phyloP scores from a whole-genome alignment of 1,140 invertebrate species.

The Gryon sp. region DNA sequence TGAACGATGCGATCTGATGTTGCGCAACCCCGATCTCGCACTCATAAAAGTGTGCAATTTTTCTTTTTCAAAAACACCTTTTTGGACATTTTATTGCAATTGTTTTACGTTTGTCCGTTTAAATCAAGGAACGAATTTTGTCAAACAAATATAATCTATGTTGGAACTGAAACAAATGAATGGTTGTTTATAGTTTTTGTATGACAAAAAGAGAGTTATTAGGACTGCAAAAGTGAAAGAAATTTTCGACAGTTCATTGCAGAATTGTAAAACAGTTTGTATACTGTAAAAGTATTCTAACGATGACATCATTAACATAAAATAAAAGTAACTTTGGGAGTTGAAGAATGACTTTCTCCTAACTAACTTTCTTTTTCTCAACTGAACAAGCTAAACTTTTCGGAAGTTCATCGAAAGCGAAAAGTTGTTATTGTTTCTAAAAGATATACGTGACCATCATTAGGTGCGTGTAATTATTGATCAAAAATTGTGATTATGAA shows the following conservation, averaged over 20 bases:
- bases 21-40: conserved; percentile 51
- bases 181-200: too few species aligned
- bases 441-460: conserved; percentile 32
- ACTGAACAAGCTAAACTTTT: conserved; percentile 57
- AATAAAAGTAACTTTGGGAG: conserved; percentile 41
- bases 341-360: conserved; percentile 64
- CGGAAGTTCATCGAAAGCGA: conserved; percentile 62
- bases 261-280: too few species aligned
- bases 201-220: too few species aligned
- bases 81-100: too few species aligned
- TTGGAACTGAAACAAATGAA: neutral
- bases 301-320: conserved; percentile 17
- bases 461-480: too few species aligned
- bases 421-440: conserved; percentile 61
- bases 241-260: too few species aligned
- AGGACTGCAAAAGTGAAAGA: too few species aligned
- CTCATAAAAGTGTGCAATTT: conserved; percentile 32
- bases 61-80: too few species aligned
- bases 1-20: conserved; percentile 62
- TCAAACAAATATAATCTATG: too few species aligned
- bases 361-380: conserved; percentile 66
- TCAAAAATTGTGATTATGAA: too few species aligned
- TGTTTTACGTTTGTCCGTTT: too few species aligned
- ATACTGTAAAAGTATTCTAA: neutral
- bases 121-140: too few species aligned